phyloP scores from a whole-genome alignment of 2,888 invertebrate genomes.

The Ophion obscuratus region DNA sequence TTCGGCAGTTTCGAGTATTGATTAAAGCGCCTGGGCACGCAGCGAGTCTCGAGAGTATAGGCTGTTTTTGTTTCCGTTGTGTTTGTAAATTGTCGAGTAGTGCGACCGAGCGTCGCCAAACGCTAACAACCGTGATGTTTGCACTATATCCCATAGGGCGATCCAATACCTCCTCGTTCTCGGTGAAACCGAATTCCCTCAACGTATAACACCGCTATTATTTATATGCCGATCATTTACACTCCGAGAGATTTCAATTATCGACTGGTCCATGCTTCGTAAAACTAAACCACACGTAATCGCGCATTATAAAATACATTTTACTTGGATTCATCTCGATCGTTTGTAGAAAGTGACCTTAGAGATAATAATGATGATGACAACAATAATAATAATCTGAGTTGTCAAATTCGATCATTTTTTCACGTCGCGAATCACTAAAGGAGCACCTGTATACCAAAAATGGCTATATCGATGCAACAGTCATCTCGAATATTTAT shows the following conservation, averaged over 20 bases:
- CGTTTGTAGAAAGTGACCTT: background rate
- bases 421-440: background rate
- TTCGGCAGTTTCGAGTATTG: constrained; percentile 32
- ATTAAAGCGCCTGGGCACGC: background rate
- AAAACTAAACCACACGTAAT: background rate
- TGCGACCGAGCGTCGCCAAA: constrained; percentile 46
- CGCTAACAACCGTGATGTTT: constrained; percentile 55
- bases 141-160: constrained; percentile 3
- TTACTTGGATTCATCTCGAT: background rate
- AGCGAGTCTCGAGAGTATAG: background rate
- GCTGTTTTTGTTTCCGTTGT: constrained; percentile 50
- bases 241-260: constrained; percentile 23
- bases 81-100: constrained; percentile 55
- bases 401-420: background rate
- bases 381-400: background rate
- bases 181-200: background rate
- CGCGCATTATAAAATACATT: background rate
- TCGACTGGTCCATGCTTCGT: constrained; percentile 5
- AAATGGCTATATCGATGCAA: too few relatives aligned
- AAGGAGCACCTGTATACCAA: background rate
- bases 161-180: constrained; percentile 14
- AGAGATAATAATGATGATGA: background rate
- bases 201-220: constrained; percentile 13
- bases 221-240: constrained; percentile 41
- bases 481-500: background rate